phyloP scores from a whole-genome alignment of 2,888 invertebrate genomes.

The Escarpia spicata region DNA sequence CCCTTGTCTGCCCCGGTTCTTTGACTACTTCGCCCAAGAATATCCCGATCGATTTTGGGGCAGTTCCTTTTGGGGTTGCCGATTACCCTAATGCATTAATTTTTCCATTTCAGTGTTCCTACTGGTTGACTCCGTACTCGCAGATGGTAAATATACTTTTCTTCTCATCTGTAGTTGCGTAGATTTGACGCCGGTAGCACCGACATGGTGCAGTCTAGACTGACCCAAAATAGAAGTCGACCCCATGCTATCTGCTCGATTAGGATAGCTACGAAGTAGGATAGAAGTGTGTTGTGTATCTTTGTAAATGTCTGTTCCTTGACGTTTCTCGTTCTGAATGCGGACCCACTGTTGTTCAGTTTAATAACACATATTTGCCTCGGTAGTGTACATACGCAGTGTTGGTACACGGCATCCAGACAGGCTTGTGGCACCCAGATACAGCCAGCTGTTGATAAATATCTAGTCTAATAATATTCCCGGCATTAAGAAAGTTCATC shows the following conservation, averaged over 20 bases:
- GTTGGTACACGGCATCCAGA: background rate
- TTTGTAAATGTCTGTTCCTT: conserved; percentile 5
- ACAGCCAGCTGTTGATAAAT: background rate
- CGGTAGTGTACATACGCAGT: background rate
- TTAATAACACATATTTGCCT: background rate
- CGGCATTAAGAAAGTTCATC: background rate
- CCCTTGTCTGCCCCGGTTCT: background rate
- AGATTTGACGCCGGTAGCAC: conserved; percentile 1
- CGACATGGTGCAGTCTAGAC: conserved; percentile 7
- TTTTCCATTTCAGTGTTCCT: conserved; percentile 5
- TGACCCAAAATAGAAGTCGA: conserved; percentile 6
- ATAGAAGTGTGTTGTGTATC: background rate
- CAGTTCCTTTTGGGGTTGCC: conserved; percentile 1
- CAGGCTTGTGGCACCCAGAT: background rate
- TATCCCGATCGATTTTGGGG: background rate
- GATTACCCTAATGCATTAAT: background rate
- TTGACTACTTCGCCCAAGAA: background rate
- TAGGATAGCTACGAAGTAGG: conserved; percentile 16
- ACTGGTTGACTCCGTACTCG: conserved; percentile 16
- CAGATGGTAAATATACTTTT: background rate
- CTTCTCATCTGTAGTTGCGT: background rate
- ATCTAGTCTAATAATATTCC: background rate
- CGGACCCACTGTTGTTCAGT: background rate
- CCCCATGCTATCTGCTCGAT: background rate
- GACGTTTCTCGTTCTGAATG: background rate